Base-by-base conservation (phyloP, 2,797 vertebrate genomes). In the Squalus acanthias region DNA sequence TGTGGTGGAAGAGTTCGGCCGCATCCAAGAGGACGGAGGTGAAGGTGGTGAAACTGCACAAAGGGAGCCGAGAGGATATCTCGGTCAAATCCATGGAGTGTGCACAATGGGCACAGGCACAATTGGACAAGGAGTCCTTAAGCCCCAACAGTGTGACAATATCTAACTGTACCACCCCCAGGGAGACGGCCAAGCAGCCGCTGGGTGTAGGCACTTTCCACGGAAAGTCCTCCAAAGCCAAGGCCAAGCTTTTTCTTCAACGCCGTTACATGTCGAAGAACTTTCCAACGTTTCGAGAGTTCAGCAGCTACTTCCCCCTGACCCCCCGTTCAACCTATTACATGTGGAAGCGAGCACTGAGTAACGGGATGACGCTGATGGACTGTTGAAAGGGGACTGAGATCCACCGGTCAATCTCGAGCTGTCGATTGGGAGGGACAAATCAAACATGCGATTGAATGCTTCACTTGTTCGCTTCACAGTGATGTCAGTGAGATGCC, bases 261-360 rank as follows among this genome's bases (percentile, higher is more conserved):
- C 98, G 98, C 92, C 98, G 99, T 96, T 99, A 99, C 0, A 98
- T 99, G 97, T 98, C 99, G 5, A 99, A 99, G 96, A 98, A 98
- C 96, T 99, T 99, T 97, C 99, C 99, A 13, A 98, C 99, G 0
- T 99, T 99, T 97, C 99, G 99, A 96, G 99, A 99, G 97, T 99
- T 99, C 97, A 98, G 99, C 1, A 98, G 98, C 2, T 99, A 98
- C 96, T 99, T 99, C 96, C 99, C 99, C 0, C 98, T 99, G 96
- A 99, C 99, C 0, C 99, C 99, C 0, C 99, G 99, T 39, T 99
- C 99, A 0, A 99, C 99, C 0, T 99, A 99, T 97, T 99, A 99
- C 98, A 99, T 99, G 99, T 99, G 99, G 99, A 99, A 99, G 97
- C 98, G 99, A 0, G 99, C 99, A 0, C 97, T 99, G 97, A 98